Conservation (phyloP, 23 tunicate species). For the Corella eumyota region DNA sequence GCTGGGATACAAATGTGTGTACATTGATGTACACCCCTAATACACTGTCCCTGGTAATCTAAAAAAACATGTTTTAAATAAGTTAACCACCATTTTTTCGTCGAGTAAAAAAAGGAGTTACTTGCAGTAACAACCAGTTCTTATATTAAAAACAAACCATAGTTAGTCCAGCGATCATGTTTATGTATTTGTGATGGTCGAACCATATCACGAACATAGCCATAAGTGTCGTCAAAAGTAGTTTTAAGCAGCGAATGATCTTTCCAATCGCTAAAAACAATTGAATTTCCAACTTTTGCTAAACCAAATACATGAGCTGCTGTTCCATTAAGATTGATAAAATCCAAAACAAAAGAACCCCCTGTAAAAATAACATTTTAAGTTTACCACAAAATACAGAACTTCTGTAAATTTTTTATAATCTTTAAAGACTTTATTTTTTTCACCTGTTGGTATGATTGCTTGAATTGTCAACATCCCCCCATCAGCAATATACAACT, state of each 20-base stretch:
- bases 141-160: neutral
- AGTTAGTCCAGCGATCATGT: constrained; percentile 8
- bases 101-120: neutral
- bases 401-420: no score
- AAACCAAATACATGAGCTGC: constrained; percentile 64
- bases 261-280: constrained; percentile 59
- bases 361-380: constrained; percentile 14
- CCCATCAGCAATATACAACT: constrained; percentile 57
- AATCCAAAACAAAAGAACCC: constrained; percentile 29
- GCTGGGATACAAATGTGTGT: constrained; percentile 78
- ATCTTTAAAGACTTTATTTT: no score
- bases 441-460: constrained; percentile 19
- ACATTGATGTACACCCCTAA: constrained; percentile 26
- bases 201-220: constrained; percentile 30
- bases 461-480: constrained; percentile 39
- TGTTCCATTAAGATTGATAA: constrained; percentile 18
- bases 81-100: no score
- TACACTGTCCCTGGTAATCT: constrained; percentile 21
- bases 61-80: neutral
- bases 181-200: constrained; percentile 75
- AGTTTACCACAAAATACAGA: no score
- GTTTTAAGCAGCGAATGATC: constrained; percentile 23
- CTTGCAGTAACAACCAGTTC: neutral
- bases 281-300: constrained; percentile 19
- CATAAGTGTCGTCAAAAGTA: constrained; percentile 10